A percentile compares a stretch with the other conserved stretches of the same genome.
These are phyloP conservation scores for Myrmecobius fasciatus DNA, from an alignment of 2,113 vertebrate species.

Conservation along the genomic window DNA sequence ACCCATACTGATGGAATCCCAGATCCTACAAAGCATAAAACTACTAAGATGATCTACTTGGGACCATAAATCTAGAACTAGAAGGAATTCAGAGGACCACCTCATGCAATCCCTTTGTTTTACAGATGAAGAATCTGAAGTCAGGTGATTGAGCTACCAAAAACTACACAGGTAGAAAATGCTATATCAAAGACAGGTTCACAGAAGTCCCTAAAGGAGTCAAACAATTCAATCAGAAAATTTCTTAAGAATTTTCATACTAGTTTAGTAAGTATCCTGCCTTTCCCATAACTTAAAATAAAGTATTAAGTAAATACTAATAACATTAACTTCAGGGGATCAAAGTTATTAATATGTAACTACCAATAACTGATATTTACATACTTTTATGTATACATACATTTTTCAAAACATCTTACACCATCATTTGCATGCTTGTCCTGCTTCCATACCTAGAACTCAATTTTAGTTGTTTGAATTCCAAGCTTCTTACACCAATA, in stretches of 20 bases:
- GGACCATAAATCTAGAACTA: neutral
- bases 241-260: neutral
- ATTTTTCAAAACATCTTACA: neutral
- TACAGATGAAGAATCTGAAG: neutral
- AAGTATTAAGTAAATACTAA: neutral
- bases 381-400: neutral
- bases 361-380: neutral
- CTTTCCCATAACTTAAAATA: neutral
- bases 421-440: neutral
- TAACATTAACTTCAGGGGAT: neutral
- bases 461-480: neutral
- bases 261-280: neutral
- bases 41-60: neutral
- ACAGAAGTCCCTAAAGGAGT: neutral
- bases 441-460: neutral
- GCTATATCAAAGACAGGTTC: neutral
- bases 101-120: neutral
- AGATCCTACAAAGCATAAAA: neutral
- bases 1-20: neutral
- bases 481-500: neutral
- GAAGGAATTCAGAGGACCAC: neutral
- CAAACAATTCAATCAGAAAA: neutral
- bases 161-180: neutral
- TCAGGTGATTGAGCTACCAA: neutral
- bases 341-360: neutral